phyloP scores from a whole-genome alignment of 2,113 vertebrate genomes.

The Trogon melanurus region DNA sequence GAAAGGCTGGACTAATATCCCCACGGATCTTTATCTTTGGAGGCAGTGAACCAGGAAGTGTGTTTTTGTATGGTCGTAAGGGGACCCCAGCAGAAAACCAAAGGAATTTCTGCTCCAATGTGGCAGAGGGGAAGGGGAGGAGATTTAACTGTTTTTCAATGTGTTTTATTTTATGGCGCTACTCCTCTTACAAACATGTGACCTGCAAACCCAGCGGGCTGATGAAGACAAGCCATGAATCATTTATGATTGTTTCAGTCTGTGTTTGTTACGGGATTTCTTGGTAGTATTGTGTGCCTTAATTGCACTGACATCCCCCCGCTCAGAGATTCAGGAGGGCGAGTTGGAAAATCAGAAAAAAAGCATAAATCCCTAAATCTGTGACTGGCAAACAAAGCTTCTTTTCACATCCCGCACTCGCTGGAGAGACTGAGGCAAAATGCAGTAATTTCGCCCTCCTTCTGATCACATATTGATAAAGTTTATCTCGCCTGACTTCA shows the following conservation, averaged over 20 bases:
- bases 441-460: not conserved
- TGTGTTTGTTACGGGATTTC: constrained; percentile 56
- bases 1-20: not conserved
- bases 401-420: not conserved
- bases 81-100: not conserved
- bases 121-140: not conserved
- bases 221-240: constrained; percentile 47
- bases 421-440: constrained; percentile 47
- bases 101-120: not conserved
- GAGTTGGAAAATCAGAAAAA: not conserved
- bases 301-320: constrained; percentile 40
- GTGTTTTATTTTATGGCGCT: not conserved
- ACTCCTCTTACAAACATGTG: not conserved
- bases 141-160: not conserved
- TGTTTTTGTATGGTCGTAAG: not conserved
- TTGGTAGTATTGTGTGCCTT: constrained; percentile 44
- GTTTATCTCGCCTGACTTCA: not conserved
- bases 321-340: constrained; percentile 22
- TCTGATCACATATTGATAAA: constrained; percentile 67
- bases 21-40: not conserved
- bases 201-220: not conserved
- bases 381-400: not conserved
- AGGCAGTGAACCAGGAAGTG: constrained; percentile 28
- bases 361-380: not conserved
- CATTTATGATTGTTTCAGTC: constrained; percentile 59